Percentiles rank a stretch among this genome's conserved stretches.
These are phyloP conservation scores for Tubulanus polymorphus DNA, from an alignment of 2,888 invertebrate species.

Conservation along the genomic window DNA sequence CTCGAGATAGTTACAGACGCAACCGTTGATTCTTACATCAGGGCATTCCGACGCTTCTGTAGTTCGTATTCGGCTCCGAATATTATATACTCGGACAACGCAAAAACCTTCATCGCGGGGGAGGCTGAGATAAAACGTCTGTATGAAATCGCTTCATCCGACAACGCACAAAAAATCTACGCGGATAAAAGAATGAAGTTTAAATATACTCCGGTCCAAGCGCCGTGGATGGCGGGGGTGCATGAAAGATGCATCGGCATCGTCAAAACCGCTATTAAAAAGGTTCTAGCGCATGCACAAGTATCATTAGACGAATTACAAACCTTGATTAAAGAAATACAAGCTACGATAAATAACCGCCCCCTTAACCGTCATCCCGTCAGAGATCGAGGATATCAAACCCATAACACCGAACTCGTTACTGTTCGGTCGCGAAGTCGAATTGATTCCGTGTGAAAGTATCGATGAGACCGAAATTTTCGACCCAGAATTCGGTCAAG, in stretches of 20 bases:
- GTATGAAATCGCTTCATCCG: neutral
- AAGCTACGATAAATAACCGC: constrained; percentile 1
- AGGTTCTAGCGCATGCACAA: neutral
- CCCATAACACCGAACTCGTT: neutral
- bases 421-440: neutral
- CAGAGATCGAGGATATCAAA: neutral
- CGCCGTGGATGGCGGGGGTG: constrained; percentile 2
- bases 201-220: constrained; percentile 2
- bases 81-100: constrained; percentile 3
- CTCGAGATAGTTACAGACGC: neutral
- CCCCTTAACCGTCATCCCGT: neutral
- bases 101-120: constrained; percentile 2
- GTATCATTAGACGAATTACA: constrained; percentile 3
- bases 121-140: neutral
- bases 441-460: neutral
- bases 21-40: neutral
- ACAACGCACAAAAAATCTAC: neutral
- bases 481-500: neutral
- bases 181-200: neutral
- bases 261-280: neutral
- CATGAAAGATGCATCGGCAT: neutral
- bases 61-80: neutral
- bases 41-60: neutral
- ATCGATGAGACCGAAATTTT: neutral
- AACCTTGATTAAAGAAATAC: constrained; percentile 5